Conservation (phyloP, 2,888 invertebrate species). For the Prosopocoilus inquinatus region DNA sequence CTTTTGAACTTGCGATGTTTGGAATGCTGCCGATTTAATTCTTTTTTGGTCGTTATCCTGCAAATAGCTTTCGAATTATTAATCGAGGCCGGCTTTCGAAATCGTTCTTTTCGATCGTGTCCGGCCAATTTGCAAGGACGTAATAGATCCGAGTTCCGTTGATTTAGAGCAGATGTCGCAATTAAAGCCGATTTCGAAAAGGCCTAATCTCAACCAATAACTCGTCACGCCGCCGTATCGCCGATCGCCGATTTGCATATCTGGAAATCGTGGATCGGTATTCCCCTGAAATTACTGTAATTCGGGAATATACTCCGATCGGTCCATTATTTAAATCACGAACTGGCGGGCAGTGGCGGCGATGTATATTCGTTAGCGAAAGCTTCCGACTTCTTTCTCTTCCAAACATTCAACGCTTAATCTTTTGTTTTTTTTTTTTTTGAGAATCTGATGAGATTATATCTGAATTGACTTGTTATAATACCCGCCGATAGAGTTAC, state of each 20-base stretch:
- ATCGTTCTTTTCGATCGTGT: too few species aligned
- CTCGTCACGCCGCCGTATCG: slow-evolving; percentile 1
- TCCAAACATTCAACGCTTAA: neutral
- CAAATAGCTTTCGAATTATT: too few species aligned
- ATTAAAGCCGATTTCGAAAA: slow-evolving; percentile 1
- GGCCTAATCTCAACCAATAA: slow-evolving; percentile 4
- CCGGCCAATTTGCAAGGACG: too few species aligned
- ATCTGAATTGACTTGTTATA: too few species aligned
- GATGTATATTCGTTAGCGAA: neutral
- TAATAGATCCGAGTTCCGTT: too few species aligned
- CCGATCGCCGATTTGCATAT: slow-evolving; percentile 21
- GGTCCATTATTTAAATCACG: slow-evolving; percentile 23
- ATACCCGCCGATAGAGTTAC: too few species aligned
- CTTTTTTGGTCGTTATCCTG: too few species aligned
- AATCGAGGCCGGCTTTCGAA: too few species aligned
- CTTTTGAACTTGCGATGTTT: too few species aligned
- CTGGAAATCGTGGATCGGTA: slow-evolving; percentile 23
- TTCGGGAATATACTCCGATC: slow-evolving; percentile 21
- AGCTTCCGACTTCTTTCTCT: neutral
- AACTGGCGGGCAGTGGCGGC: slow-evolving; percentile 6
- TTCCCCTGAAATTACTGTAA: slow-evolving; percentile 26
- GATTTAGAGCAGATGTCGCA: neutral
- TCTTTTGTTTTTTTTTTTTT: too few species aligned
- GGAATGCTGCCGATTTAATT: too few species aligned
- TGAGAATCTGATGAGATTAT: too few species aligned